phyloP scores from a whole-genome alignment of 2,797 vertebrate genomes.

The Anguilla megastoma region DNA sequence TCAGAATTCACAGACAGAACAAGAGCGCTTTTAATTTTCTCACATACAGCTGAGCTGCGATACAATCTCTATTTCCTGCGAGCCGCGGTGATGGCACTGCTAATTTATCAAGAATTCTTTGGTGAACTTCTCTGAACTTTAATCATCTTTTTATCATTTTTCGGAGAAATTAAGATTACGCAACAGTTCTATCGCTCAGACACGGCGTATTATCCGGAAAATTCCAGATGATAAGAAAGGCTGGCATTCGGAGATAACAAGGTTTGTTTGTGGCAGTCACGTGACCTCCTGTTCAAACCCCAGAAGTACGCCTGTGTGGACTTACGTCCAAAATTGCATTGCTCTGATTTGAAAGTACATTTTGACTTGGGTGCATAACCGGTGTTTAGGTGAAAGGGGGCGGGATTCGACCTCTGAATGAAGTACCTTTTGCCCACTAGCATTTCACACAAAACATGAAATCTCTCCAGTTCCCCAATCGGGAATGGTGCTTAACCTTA shows the following conservation, averaged over 20 bases:
- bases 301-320: background rate
- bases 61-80: background rate
- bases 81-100: background rate
- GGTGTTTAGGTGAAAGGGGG: background rate
- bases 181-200: conserved; percentile 12
- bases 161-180: background rate
- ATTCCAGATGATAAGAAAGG: background rate
- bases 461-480: background rate
- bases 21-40: background rate
- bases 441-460: background rate
- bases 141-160: background rate
- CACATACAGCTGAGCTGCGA: background rate
- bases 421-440: too few relatives aligned
- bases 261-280: background rate
- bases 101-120: background rate
- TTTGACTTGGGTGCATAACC: background rate
- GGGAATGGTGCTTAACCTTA: background rate
- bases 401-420: too few relatives aligned
- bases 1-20: background rate
- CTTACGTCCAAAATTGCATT: background rate
- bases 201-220: background rate
- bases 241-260: background rate
- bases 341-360: background rate
- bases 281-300: background rate
- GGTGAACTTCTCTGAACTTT: background rate